A percentile compares a stretch with the other conserved stretches of the same genome.
phyloP scores from a whole-genome alignment of 2,888 invertebrate genomes.

The Trilocha varians region DNA sequence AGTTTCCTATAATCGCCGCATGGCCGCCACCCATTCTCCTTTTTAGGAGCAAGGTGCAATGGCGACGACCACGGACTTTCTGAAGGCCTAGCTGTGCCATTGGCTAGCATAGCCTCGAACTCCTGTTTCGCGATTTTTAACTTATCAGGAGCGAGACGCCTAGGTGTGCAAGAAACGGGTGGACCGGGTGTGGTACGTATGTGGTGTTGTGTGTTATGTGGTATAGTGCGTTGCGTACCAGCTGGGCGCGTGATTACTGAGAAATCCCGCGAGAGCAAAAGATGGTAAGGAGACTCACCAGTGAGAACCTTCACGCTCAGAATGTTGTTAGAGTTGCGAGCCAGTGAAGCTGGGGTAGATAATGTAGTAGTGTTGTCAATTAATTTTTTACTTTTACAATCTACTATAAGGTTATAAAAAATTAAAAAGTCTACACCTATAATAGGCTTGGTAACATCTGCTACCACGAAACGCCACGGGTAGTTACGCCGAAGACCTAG shows the following conservation, averaged over 20 bases:
- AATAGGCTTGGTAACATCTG: background rate
- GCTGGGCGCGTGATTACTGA: slow-evolving; percentile 7
- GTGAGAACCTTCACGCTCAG: background rate
- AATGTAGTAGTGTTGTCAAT: background rate
- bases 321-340: too few species aligned
- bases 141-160: slow-evolving; percentile 6
- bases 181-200: slow-evolving; percentile 9
- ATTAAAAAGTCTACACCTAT: slow-evolving; percentile 8
- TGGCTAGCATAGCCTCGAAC: slow-evolving; percentile 5
- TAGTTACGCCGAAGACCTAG: slow-evolving; percentile 8
- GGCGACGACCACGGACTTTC: slow-evolving; percentile 8
- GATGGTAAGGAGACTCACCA: slow-evolving; percentile 2
- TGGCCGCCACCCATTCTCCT: slow-evolving; percentile 7
- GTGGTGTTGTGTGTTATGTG: slow-evolving; percentile 6
- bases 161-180: background rate
- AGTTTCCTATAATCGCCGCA: slow-evolving; percentile 4
- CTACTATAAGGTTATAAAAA: slow-evolving; percentile 3
- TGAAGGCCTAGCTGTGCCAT: slow-evolving; percentile 5
- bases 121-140: slow-evolving; percentile 6
- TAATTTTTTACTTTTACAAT: background rate
- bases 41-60: slow-evolving; percentile 5
- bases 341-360: background rate
- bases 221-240: slow-evolving; percentile 1
- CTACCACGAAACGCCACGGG: background rate
- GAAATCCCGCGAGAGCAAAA: slow-evolving; percentile 1